Base-by-base conservation (phyloP, 2,797 vertebrate species). In the Calcarius lapponicus region DNA sequence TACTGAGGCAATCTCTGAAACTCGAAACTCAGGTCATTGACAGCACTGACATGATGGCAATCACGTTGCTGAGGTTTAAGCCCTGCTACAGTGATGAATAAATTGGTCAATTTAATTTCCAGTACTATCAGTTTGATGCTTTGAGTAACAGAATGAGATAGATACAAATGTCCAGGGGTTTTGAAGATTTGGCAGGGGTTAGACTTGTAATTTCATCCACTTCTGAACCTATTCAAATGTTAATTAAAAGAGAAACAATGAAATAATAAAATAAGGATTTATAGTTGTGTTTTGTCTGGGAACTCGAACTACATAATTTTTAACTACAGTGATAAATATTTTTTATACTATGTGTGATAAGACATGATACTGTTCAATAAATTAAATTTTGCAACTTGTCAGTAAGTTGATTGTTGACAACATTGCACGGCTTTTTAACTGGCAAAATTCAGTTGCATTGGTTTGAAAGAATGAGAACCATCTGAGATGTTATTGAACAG, bases 71-170 rank as follows among this genome's bases (percentile, higher is more conserved):
- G 95, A 91, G 62, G 75, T 97, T 97, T 97, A 96, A 97, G 87
- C 69, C 89, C 56, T 88, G 71, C 70, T 92, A 67, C 72, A 67
- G 79, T 92, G 95, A 97, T 96, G 96, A 96, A 97, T 97, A 91
- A 94, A 97, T 91, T 94, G 92, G 83, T 96, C 90, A 97, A 90
- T 95, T 97, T 97, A 97, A 97, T 98, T 97, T 97, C 90, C 70
- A 91, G 47, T 86, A 38, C 48, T 93, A 93, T 95, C 73, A 83
- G 72, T 74, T 72, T 91, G 73, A 91, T 90, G 47, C 24, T 97
- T 86, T 93, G 90, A 93, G 85, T 90, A 96, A 31, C 72, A 89
- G 81, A 90, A 89, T 75, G 38, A 80, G 51, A 67, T 79, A 90
- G 94, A 38, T 45, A 76, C 34, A 81, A 86, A 94, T 74, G 43